Base-by-base conservation (phyloP, 2,113 vertebrate species). In the Clarias magur region DNA sequence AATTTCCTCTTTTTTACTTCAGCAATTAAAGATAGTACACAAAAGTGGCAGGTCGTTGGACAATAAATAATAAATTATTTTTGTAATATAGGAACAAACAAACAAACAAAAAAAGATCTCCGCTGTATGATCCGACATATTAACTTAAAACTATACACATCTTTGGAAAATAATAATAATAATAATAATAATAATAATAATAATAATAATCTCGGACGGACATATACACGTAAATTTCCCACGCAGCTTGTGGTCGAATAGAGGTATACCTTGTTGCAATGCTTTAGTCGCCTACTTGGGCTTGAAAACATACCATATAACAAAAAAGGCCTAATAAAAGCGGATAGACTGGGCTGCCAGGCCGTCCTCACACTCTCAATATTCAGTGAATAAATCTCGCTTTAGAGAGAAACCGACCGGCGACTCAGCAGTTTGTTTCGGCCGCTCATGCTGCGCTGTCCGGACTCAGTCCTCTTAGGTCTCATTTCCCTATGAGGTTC, bases 11-110 rank as follows among this genome's bases (percentile, higher is more conserved):
- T 92, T 95, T 97, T 97, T 97, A 96, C 96, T 97, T 97, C 95
- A 96, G 94, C 96, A 97, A 98, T 97, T 96, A 96, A 96, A 95
- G 94, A 95, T 97, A 80, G 79, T 80, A 97, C 97, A 98, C 95
- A 96, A 99, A 98, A 97, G 97, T 98, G 97, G 97, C 97, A 97
- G 97, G 95, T 97, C 95, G 96, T 95, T 94, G 42, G 91, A 97
- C 97, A 98, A 99, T 99, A 99, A 99, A 99, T 99, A 98, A 98
- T 98, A 99, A 98, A 98, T 99, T 97, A 96, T 96, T 92, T 94
- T 95, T 97, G 96, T 95, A 96, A 96, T 96, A 97, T 96, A 96
- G 95, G 95, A 98, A 97, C 96, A 96, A 97, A 98, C 94, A 95
- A 96, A 96, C 34, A 67, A 82, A 59, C 56, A 60, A 85, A 53